Evolutionary conservation across 2,797 vertebrate genomes (phyloP), one percentile per base, ranked within the genome.

Genomic region (Cheirogaleus major): DNA sequence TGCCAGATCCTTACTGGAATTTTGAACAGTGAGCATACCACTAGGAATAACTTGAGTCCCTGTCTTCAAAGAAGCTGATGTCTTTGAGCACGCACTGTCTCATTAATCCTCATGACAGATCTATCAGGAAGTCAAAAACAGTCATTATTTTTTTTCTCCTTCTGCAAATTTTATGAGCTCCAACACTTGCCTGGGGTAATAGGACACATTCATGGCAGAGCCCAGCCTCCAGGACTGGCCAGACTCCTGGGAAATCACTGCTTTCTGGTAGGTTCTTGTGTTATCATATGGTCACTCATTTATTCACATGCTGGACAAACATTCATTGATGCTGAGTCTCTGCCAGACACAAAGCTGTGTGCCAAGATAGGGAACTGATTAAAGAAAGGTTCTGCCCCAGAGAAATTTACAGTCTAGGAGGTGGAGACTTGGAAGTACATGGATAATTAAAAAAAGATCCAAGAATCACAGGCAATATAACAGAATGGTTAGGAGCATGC

Each of bases 191-290:
- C 89, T 89, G 17, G 27, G 13, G 55, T 93, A 90, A 91, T 15
- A 96, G 35, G 73, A 93, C 89, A 61, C 7, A 8, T 72, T 45
- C 55, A 14, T 48, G 35, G 65, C 55, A 69, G 27, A 95, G 73
- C 59, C 57, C 76, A 52, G 57, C 84, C 95, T 73, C 59, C 2
- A 84, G 57, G 59, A 81, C 32, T 45, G 45, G 67, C 85, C 82
- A 72, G 83, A 38, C 63, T 79, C 87, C 70, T 96, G 92, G 45
- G 80, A 95, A 95, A 96, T 89, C 65, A 89, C 32, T 55, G 45
- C 73, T 91, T 93, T 97, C 82, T 25, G 1, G 81, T n/a, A 89
- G 69, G 52, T 83, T 82, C 85, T 52, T 48, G 35, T 89, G 75
- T 96, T 93, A 94, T 79, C 50, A 9, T n/a, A 30, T 48, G 79